Percentiles rank a stretch among this genome's conserved stretches.
Evolutionary conservation across 2,888 invertebrate genomes (phyloP).

Genomic region (Drosophila rellima): DNA sequence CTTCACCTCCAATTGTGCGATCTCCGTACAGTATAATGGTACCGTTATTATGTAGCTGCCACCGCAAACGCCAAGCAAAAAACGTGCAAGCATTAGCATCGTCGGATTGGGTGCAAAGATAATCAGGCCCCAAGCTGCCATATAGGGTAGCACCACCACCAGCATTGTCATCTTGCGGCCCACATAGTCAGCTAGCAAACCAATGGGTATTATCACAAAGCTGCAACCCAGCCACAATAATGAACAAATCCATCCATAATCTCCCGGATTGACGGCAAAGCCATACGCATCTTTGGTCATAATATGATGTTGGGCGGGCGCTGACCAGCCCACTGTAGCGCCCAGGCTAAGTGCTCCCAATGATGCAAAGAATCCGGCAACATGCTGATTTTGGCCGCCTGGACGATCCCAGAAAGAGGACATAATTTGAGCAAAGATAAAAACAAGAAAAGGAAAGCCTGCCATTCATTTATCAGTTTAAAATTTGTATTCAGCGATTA

Average conservation of each 20-base stretch:
- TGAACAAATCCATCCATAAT: constrained; percentile 90
- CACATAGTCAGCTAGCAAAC: constrained; percentile 88
- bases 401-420: constrained; percentile 29
- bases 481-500: constrained; percentile 14
- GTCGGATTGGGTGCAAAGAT: constrained; percentile 88
- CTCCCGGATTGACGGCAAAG: constrained; percentile 47
- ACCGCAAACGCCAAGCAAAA: constrained; percentile 63
- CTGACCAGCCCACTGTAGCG: constrained; percentile 90
- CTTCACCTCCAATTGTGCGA: constrained; percentile 91
- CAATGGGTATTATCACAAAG: constrained; percentile 89
- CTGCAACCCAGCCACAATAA: constrained; percentile 89
- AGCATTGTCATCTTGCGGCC: constrained; percentile 88
- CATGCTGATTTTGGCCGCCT: constrained; percentile 4
- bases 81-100: constrained; percentile 59
- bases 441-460: background rate
- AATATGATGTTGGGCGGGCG: constrained; percentile 87
- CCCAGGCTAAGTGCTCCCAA: constrained; percentile 34
- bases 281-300: constrained; percentile 11
- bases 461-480: background rate
- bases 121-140: constrained; percentile 90
- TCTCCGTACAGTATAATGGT: constrained; percentile 93
- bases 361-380: constrained; percentile 25
- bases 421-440: constrained; percentile 9
- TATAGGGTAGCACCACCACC: constrained; percentile 87
- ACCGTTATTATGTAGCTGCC: constrained; percentile 92